Conservation (phyloP, 1,140 invertebrate species). For the Cheumatopsyche charites region DNA sequence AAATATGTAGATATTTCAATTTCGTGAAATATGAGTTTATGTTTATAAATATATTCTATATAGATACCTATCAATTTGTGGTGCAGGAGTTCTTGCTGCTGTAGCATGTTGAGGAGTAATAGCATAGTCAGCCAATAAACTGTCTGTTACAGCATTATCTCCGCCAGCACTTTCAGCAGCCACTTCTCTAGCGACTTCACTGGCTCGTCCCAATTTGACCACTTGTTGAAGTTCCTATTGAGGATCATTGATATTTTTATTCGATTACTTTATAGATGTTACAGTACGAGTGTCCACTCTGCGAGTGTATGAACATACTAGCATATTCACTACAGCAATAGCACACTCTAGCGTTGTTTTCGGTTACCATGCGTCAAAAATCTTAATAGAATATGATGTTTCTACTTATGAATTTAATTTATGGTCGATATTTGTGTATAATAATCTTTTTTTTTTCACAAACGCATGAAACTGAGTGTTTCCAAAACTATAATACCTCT, state of each 20-base stretch:
- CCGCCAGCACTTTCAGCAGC: conserved; percentile 80
- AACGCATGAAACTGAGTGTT: too few relatives aligned
- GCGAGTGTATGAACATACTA: neutral
- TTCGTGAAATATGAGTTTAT: neutral
- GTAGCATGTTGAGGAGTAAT: conserved; percentile 77
- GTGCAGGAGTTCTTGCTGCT: conserved; percentile 88
- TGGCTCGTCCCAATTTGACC: conserved; percentile 94
- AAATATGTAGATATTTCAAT: neutral
- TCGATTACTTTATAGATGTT: too few relatives aligned
- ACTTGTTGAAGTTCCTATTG: conserved; percentile 85
- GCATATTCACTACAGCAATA: neutral
- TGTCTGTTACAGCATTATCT: conserved; percentile 71
- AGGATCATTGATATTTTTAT: too few relatives aligned
- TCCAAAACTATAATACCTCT: too few relatives aligned
- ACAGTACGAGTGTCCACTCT: too few relatives aligned
- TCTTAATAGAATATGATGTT: too few relatives aligned
- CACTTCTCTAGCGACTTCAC: conserved; percentile 90
- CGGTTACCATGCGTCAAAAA: too few relatives aligned
- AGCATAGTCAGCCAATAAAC: conserved; percentile 90
- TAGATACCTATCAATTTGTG: conserved; percentile 64
- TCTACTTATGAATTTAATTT: too few relatives aligned
- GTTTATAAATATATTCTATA: neutral
- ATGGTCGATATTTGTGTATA: too few relatives aligned
- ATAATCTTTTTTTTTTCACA: too few relatives aligned
- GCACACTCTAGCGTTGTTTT: neutral